Percentiles rank a stretch among this genome's conserved stretches.
Conservation (phyloP, 1,140 invertebrate genomes). For the Linepithema humile region DNA sequence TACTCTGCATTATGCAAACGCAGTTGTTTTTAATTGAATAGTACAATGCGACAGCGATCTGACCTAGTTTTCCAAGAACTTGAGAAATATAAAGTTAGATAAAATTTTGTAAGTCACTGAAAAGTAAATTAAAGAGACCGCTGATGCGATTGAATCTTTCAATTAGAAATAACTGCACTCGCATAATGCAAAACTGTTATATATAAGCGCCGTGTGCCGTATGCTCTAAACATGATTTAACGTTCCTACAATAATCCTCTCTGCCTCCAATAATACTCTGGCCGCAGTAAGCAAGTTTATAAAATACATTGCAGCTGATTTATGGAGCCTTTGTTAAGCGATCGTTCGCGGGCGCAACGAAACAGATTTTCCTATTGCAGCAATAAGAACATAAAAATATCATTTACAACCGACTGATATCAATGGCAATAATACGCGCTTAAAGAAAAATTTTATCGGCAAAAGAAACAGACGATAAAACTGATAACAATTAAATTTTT, state of each 20-base stretch:
- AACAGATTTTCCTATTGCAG: slow-evolving; percentile 26
- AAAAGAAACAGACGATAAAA: background rate
- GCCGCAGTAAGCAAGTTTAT: slow-evolving; percentile 36
- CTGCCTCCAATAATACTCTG: background rate
- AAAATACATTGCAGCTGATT: slow-evolving; percentile 39
- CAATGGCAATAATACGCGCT: background rate
- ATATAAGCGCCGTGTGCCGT: background rate
- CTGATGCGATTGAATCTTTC: background rate
- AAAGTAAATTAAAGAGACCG: background rate
- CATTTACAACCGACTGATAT: background rate
- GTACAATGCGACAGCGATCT: background rate
- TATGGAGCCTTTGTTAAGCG: slow-evolving; percentile 40
- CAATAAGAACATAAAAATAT: slow-evolving; percentile 30
- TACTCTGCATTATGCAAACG: slow-evolving; percentile 27
- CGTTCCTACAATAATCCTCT: background rate
- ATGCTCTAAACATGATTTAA: slow-evolving; percentile 32
- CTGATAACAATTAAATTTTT: background rate
- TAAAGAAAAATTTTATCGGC: background rate
- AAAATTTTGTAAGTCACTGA: background rate
- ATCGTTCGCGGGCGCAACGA: background rate
- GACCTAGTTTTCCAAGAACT: background rate
- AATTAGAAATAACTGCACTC: background rate
- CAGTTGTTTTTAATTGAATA: slow-evolving; percentile 16
- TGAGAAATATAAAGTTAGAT: background rate
- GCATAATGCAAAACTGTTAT: slow-evolving; percentile 4